phyloP scores from a whole-genome alignment of 2,113 vertebrate species.

The Eupsittula cactorum region DNA sequence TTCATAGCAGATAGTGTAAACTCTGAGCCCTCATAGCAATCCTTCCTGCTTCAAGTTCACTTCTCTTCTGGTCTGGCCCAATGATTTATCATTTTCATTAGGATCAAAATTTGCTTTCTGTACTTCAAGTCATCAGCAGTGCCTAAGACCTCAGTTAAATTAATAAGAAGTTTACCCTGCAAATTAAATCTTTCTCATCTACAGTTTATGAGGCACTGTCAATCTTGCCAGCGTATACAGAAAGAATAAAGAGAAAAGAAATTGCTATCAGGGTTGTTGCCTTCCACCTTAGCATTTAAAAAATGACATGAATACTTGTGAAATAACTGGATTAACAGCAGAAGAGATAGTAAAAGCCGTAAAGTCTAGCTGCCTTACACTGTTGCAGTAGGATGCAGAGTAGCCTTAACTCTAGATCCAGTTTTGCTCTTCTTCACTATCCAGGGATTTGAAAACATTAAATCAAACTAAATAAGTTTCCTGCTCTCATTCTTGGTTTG shows the following conservation, averaged over 20 bases:
- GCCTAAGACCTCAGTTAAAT: not conserved
- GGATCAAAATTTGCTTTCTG: constrained; percentile 8
- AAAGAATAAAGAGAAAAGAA: constrained; percentile 5
- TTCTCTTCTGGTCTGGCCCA: not conserved
- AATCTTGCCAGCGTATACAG: not conserved
- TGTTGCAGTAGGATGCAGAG: not conserved
- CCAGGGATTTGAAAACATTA: not conserved
- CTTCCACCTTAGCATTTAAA: not conserved
- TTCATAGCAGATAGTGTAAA: not conserved
- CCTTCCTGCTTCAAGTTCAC: not conserved
- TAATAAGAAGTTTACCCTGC: not conserved
- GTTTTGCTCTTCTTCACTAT: not conserved
- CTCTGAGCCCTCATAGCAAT: not conserved
- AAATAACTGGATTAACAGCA: not conserved
- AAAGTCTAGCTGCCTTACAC: not conserved
- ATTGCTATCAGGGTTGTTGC: not conserved
- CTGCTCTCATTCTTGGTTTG: not conserved
- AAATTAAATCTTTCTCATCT: constrained; percentile 27
- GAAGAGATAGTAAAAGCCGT: not conserved
- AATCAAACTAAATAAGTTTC: not conserved
- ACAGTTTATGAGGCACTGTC: not conserved
- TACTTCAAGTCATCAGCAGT: not conserved
- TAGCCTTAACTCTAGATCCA: not conserved
- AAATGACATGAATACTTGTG: not conserved
- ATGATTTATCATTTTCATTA: not conserved